phyloP scores from a whole-genome alignment of 2,113 vertebrate species.

The Rhinoptilus africanus region DNA sequence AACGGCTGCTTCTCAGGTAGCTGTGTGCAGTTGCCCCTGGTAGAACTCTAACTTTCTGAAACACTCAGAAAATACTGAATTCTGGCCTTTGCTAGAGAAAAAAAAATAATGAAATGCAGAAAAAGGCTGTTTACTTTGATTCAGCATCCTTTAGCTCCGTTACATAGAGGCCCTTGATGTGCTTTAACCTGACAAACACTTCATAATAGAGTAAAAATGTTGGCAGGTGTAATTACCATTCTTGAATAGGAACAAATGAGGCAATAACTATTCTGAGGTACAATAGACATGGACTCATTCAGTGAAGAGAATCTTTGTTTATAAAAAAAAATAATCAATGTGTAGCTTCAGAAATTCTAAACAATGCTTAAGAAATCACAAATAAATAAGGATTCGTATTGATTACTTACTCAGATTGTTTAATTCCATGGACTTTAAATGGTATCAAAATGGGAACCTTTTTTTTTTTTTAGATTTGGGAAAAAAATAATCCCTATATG shows the following conservation, averaged over 20 bases:
- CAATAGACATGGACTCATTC: background rate
- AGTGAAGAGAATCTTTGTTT: background rate
- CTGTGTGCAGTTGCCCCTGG: background rate
- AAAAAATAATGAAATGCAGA: background rate
- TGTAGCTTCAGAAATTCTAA: background rate
- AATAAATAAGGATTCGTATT: background rate
- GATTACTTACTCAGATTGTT: background rate
- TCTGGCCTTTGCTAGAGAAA: background rate
- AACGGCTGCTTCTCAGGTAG: background rate
- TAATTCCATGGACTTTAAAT: background rate
- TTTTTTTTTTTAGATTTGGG: background rate
- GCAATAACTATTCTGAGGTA: background rate
- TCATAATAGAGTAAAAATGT: background rate
- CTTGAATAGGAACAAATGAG: background rate
- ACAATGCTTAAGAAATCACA: slow-evolving; percentile 32
- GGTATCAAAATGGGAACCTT: background rate
- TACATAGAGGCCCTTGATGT: background rate
- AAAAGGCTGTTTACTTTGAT: background rate
- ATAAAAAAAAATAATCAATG: background rate
- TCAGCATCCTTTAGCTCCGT: background rate
- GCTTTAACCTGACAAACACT: background rate
- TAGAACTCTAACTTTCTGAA: background rate
- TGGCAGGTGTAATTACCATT: slow-evolving; percentile 4
- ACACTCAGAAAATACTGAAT: background rate
- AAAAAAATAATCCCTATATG: background rate